Evolutionary conservation across 37 sponge, comb jelly and placozoan genomes (phyloP), one percentile per base, ranked within the genome.

Genomic region (Lycopodina hypogea): DNA sequence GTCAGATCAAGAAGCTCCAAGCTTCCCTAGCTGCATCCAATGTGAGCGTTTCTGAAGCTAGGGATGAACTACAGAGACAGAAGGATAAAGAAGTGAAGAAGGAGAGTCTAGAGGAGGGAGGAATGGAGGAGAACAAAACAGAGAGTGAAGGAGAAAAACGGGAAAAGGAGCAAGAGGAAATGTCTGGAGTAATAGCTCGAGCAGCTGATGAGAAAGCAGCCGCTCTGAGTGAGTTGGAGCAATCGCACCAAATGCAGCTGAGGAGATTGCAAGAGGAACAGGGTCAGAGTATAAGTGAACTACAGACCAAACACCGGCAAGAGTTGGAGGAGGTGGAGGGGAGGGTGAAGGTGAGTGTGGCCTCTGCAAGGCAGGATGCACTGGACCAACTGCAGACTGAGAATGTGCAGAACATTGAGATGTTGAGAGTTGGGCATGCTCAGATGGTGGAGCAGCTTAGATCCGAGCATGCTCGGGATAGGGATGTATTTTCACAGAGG

Each of bases 1-100:
- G 67, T 23, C 78, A 89, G 58, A 81, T 53, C 56, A 42, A 74
- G 30, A 35, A 17, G 0, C 82, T 82, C 1, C 82, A 81, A 66
- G 36, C 30, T 21, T 36, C 33, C 21, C 80, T 58, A 39, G 52
- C 50, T 15, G 15, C 59, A 3, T 36, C 58, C 30, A 55, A 50
- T 18, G 50, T 28, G 35, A 36, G 53, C 23, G 15, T 78, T 12
- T 21, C 22, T 26, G 32, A 14, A 32, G 56, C 33, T 2, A 53
- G 3, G 0, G 56, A 78, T 9, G 68, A 68, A 23, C 53, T 53
- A 1, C 22, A 52, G 36, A n/a, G 6, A 2, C 17, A 50, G 3
- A 66, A 68, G 23, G 79, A 67, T 34, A 34, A 67, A 23, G 39
- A 48, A 68, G 37, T 36, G 28, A 62, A 76, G 57, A 75, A 56